These are phyloP conservation scores for Sinocyclocheilus anshuiensis DNA, from an alignment of 2,113 vertebrate species.

Conservation along the genomic window DNA sequence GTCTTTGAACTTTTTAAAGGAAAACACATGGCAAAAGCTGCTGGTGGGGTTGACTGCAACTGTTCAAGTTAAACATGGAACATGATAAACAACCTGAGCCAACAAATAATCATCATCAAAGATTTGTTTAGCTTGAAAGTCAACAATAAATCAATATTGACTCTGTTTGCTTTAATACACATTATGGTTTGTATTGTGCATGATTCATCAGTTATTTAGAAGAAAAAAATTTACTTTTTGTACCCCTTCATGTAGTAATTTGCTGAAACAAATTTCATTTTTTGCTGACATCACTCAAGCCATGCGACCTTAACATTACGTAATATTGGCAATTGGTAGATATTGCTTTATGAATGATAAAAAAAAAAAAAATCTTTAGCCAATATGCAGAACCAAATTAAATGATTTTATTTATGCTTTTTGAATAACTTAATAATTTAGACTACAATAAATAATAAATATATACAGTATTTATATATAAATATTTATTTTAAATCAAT, in stretches of 20 bases:
- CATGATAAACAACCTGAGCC: conserved; percentile 12
- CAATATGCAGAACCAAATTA: neutral
- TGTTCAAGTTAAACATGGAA: conserved; percentile 33
- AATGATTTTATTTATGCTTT: neutral
- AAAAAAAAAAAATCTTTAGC: neutral
- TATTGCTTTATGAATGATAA: neutral
- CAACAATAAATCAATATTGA: neutral
- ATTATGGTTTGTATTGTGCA: neutral
- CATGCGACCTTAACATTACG: neutral
- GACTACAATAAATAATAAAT: neutral
- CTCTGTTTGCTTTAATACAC: neutral
- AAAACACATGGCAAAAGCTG: conserved; percentile 67
- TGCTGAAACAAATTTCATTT: neutral
- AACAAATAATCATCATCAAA: neutral
- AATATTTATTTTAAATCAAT: too few species aligned
- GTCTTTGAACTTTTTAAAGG: conserved; percentile 70
- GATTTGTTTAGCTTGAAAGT: neutral
- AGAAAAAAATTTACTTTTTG: neutral
- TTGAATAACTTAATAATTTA: neutral
- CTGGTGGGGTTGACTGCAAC: neutral
- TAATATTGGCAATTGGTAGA: neutral
- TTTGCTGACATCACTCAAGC: neutral
- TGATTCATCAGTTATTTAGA: neutral
- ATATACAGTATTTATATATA: too few species aligned
- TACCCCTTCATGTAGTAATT: neutral